A percentile compares a stretch with the other conserved stretches of the same genome.
Conservation (phyloP, 2,888 invertebrate genomes). For the Stictocephala bisonia region DNA sequence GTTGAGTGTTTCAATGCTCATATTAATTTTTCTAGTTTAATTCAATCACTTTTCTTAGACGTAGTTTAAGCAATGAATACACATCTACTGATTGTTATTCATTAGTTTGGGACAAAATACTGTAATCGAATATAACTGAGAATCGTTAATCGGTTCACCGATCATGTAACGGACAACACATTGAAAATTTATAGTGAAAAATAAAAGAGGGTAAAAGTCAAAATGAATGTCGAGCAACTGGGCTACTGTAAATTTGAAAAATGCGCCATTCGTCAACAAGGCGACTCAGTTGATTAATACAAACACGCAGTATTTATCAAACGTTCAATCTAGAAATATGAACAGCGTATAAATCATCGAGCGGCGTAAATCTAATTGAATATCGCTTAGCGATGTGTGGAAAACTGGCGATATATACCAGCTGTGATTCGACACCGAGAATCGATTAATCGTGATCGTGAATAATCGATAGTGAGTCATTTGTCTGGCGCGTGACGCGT, state of each 20-base stretch:
- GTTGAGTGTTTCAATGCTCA: no score
- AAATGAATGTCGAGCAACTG: slow-evolving; percentile 15
- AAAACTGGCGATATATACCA: slow-evolving; percentile 44
- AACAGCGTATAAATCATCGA: slow-evolving; percentile 28
- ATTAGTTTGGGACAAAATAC: no score
- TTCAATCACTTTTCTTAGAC: no score
- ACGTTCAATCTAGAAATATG: slow-evolving; percentile 33
- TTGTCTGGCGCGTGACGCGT: slow-evolving; percentile 25
- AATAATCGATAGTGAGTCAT: slow-evolving; percentile 43
- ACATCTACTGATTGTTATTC: no score
- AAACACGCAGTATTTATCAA: slow-evolving; percentile 24
- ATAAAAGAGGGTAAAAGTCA: slow-evolving; percentile 16
- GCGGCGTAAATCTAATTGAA: slow-evolving; percentile 31
- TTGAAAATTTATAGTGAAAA: no score
- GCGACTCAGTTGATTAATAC: slow-evolving; percentile 22
- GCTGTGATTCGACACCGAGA: slow-evolving; percentile 34
- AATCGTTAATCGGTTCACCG: no score
- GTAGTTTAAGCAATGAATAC: no score
- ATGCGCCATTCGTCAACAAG: slow-evolving; percentile 26
- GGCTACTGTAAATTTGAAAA: slow-evolving; percentile 33
- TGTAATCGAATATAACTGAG: no score
- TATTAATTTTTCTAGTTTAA: no score
- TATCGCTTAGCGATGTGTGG: slow-evolving; percentile 33
- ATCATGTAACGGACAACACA: no score
- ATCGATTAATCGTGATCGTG: slow-evolving; percentile 41